These are phyloP conservation scores for Sardina pilchardus DNA, from an alignment of 2,113 vertebrate species.

Conservation along the genomic window DNA sequence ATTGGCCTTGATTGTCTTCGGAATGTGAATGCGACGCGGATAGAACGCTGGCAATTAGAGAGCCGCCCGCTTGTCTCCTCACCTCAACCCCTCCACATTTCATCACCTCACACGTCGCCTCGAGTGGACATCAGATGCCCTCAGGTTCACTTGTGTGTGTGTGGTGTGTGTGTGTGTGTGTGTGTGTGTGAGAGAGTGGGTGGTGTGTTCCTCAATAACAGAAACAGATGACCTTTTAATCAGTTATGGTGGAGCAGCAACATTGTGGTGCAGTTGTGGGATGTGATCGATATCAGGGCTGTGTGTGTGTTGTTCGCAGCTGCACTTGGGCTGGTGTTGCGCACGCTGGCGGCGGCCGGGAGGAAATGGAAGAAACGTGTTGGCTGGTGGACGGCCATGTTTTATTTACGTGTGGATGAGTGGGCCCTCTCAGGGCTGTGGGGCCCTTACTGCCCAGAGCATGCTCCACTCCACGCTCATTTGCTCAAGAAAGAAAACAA, in stretches of 20 bases:
- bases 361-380: conserved; percentile 40
- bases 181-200: neutral
- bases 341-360: neutral
- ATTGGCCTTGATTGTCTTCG: conserved; percentile 5
- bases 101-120: neutral
- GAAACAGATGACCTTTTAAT: conserved; percentile 17
- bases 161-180: no score
- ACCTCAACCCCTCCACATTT: neutral
- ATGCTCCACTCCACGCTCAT: neutral
- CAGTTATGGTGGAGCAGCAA: neutral
- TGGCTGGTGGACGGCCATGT: conserved; percentile 4
- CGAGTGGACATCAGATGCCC: neutral
- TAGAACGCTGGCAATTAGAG: neutral
- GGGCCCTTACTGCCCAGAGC: neutral
- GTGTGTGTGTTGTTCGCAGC: conserved; percentile 8
- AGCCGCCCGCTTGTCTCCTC: neutral
- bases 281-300: neutral
- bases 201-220: neutral
- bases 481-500: neutral
- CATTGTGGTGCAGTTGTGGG: conserved; percentile 4
- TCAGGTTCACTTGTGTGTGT: neutral
- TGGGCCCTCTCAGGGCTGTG: neutral
- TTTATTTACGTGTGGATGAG: conserved; percentile 26
- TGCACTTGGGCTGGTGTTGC: neutral
- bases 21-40: neutral